Evolutionary conservation across 2,888 invertebrate genomes (phyloP).

Genomic region (Dioctria rufipes): DNA sequence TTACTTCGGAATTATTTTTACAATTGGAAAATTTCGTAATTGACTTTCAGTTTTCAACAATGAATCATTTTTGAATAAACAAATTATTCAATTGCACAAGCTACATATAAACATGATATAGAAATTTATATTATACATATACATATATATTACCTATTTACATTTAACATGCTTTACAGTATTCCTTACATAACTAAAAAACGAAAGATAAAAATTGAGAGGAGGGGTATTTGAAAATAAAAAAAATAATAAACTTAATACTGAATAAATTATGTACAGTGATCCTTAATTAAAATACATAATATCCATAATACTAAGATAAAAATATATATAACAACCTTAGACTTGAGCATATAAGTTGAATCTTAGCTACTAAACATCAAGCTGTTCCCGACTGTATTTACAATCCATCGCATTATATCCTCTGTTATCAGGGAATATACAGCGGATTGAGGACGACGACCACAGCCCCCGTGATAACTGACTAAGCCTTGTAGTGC

Average conservation of each 20-base stretch:
- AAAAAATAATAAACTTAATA: slow-evolving; percentile 32
- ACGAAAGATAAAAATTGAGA: slow-evolving; percentile 27
- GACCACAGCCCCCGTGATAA: slow-evolving; percentile 76
- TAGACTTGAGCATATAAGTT: slow-evolving; percentile 34
- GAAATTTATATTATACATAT: slow-evolving; percentile 17
- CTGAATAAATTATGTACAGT: slow-evolving; percentile 52
- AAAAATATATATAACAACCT: slow-evolving; percentile 49
- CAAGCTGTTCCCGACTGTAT: slow-evolving; percentile 60
- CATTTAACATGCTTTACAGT: slow-evolving; percentile 44
- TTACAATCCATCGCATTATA: slow-evolving; percentile 60
- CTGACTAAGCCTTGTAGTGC: slow-evolving; percentile 76
- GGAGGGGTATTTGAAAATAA: slow-evolving; percentile 16
- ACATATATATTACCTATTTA: slow-evolving; percentile 32
- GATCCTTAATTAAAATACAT: background rate
- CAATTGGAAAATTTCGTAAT: background rate
- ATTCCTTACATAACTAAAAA: slow-evolving; percentile 20
- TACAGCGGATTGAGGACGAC: slow-evolving; percentile 74
- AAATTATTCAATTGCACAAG: slow-evolving; percentile 35
- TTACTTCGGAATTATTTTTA: slow-evolving; percentile 5
- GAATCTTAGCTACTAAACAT: slow-evolving; percentile 56
- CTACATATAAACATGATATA: slow-evolving; percentile 18
- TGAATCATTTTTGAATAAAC: slow-evolving; percentile 21
- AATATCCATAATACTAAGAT: slow-evolving; percentile 12
- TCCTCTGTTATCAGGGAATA: slow-evolving; percentile 71
- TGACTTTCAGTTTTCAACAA: slow-evolving; percentile 7